A percentile compares a stretch with the other conserved stretches of the same genome.
These are phyloP conservation scores for Eremophila alpestris DNA, from an alignment of 2,797 vertebrate genomes.

Conservation along the genomic window DNA sequence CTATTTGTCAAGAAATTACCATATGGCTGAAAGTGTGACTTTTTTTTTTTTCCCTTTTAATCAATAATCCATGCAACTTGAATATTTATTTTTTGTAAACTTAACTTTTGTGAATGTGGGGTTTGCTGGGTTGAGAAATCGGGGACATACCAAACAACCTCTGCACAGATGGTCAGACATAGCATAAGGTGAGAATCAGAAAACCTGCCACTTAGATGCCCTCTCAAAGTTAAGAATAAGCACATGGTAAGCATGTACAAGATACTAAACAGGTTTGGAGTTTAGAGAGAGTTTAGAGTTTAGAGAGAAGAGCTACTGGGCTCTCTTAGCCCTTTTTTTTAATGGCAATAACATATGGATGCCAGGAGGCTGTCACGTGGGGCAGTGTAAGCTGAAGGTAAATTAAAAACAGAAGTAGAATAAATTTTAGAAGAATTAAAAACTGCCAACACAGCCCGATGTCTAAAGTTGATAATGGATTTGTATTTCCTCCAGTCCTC, in stretches of 20 bases:
- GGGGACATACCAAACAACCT: not conserved
- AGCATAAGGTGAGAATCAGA: conserved; percentile 29
- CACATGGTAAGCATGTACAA: conserved; percentile 17
- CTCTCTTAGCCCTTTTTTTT: not conserved
- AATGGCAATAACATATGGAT: conserved; percentile 34
- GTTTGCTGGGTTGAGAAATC: conserved; percentile 4
- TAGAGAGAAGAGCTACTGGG: conserved; percentile 19
- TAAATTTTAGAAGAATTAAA: conserved; percentile 60
- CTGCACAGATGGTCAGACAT: conserved; percentile 38
- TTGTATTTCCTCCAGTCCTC: conserved; percentile 39
- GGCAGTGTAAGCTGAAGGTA: conserved; percentile 40
- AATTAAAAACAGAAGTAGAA: conserved; percentile 69
- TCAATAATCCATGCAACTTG: not conserved
- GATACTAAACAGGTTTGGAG: not conserved
- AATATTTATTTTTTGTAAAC: not conserved
- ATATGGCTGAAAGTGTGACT: not conserved
- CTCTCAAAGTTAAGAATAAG: conserved; percentile 36
- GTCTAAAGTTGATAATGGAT: conserved; percentile 57
- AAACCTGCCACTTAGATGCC: not conserved
- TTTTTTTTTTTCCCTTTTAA: not conserved
- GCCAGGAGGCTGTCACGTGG: not conserved
- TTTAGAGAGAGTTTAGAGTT: not conserved
- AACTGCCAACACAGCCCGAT: conserved; percentile 33
- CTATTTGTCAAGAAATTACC: not conserved
- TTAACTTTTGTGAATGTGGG: not conserved